Base-by-base conservation (phyloP, 2,888 invertebrate genomes). In the Polydrusus pterygomalis region DNA sequence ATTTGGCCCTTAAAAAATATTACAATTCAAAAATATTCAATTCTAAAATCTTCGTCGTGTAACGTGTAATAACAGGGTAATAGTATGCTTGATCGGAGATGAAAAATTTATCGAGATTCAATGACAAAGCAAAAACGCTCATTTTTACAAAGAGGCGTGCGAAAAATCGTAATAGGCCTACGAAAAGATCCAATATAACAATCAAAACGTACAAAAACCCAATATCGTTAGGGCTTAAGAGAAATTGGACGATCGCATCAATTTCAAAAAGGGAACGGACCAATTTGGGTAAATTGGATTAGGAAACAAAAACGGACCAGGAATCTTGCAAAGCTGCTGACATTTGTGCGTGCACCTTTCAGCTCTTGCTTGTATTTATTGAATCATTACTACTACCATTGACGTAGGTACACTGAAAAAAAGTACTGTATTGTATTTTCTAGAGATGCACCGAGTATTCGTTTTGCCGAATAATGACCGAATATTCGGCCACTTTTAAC, bases 211-310 rank as follows among this genome's bases (percentile, higher is more conserved):
- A 13, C 45, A 30, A 64, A 64, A 64, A 47, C 45, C 47, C 15
- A 17, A 34, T 20, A 64, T 64, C 49, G 64, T 49, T 64, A 47
- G 18, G 47, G 49, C 64, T 63, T 25, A 30, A 64, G 47, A 47
- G 64, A 49, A 30, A 64, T 64, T 47, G 34, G 49, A 49, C 30
- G 49, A 64, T 64, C 25, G 47, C 43, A 64, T 64, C 64, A 64
- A 49, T 64, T 49, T 47, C 64, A 25, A 47, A 64, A 45, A 47
- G 34, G 64, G 49, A 49, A 49, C 45, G 64, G 30, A 34, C 64
- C 45, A 47, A 47, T 64, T 64, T 45, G 34, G 49, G 49, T 64
- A 64, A 64, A 64, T 64, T 64, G 64, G 64, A 64, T 64, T 64
- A 64, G 47, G 17, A 64, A 34, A 64, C 64, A 64, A 64, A 45